phyloP scores from a whole-genome alignment of 1,140 invertebrate species.

The Drosophila santomea region DNA sequence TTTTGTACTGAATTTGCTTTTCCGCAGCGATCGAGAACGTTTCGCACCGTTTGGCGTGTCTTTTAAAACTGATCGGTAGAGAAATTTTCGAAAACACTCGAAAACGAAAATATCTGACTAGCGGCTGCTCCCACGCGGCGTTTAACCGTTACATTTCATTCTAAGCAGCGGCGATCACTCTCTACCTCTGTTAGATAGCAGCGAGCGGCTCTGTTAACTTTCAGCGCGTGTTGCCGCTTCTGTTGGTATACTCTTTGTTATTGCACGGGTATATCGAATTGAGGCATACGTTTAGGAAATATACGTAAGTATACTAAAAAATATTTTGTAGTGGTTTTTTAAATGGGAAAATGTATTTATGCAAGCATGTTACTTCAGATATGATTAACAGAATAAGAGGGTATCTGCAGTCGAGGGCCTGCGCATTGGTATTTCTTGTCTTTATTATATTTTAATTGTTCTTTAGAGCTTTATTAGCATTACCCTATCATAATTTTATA shows the following conservation, averaged over 20 bases:
- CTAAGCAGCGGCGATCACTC: constrained; percentile 32
- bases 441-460: too few relatives aligned
- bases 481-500: background rate
- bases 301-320: too few relatives aligned
- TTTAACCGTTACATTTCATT: constrained; percentile 49
- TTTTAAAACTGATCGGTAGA: constrained; percentile 71
- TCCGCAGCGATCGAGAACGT: constrained; percentile 34
- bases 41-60: constrained; percentile 68
- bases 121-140: constrained; percentile 45
- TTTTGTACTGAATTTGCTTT: background rate
- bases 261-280: too few relatives aligned
- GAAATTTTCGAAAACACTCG: constrained; percentile 65
- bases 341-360: too few relatives aligned
- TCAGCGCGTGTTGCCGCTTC: constrained; percentile 28
- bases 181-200: constrained; percentile 30
- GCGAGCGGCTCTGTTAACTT: constrained; percentile 11
- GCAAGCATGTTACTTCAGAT: too few relatives aligned
- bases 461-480: background rate
- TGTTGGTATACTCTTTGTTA: background rate
- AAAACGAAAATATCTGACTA: constrained; percentile 40
- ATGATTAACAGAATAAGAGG: too few relatives aligned
- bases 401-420: too few relatives aligned
- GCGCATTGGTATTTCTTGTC: too few relatives aligned
- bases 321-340: too few relatives aligned
- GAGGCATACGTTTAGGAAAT: too few relatives aligned